These are phyloP conservation scores for Characodon lateralis DNA, from an alignment of 2,797 vertebrate genomes.

Conservation along the genomic window DNA sequence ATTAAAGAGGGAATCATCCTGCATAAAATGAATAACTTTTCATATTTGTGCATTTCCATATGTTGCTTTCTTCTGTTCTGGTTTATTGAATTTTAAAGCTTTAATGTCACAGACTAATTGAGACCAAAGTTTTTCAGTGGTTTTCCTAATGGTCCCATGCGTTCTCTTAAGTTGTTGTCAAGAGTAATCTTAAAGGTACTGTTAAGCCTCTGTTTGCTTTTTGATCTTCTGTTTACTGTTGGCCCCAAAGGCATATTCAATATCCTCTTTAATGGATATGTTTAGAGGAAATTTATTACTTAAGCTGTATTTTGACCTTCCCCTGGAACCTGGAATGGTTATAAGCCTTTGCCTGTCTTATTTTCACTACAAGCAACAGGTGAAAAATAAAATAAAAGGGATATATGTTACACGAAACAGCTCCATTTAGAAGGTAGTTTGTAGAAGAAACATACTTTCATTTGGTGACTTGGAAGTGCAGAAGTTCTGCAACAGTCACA, in stretches of 20 bases:
- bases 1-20: constrained; percentile 52
- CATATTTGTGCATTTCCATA: constrained; percentile 52
- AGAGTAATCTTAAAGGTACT: constrained; percentile 30
- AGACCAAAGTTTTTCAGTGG: constrained; percentile 47
- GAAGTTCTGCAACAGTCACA: background rate
- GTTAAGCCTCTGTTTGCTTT: constrained; percentile 28
- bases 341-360: background rate
- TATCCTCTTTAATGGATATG: constrained; percentile 17
- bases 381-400: background rate
- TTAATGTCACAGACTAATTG: constrained; percentile 62
- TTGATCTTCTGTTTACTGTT: constrained; percentile 28
- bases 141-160: constrained; percentile 52
- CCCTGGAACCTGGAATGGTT: background rate
- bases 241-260: constrained; percentile 29
- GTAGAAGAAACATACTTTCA: background rate
- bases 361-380: background rate
- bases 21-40: constrained; percentile 53
- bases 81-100: constrained; percentile 48
- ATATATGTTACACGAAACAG: background rate
- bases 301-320: background rate
- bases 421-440: background rate
- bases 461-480: background rate
- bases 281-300: constrained; percentile 29
- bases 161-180: constrained; percentile 46
- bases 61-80: constrained; percentile 30